Conservation (phyloP, 2,797 vertebrate species). For the Mormyrus hasselquistii region DNA sequence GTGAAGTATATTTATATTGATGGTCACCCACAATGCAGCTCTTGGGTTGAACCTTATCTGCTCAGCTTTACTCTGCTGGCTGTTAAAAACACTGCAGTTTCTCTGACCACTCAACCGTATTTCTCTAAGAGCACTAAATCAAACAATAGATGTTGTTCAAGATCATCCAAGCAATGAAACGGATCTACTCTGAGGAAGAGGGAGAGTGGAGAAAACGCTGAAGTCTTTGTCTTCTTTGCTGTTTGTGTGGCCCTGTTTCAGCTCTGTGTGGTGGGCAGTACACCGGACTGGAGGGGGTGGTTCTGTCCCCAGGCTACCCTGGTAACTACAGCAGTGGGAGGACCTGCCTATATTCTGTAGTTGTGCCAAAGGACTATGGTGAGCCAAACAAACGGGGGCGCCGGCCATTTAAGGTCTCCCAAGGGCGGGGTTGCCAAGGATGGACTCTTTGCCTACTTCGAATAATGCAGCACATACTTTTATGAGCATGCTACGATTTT, state of each 20-base stretch:
- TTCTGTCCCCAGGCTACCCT: constrained; percentile 90
- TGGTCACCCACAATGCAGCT: constrained; percentile 15
- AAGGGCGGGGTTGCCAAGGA: background rate
- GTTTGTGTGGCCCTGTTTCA: constrained; percentile 50
- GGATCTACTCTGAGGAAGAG: constrained; percentile 29
- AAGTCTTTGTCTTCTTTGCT: constrained; percentile 25
- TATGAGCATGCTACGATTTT: constrained; percentile 39
- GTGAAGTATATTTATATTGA: constrained; percentile 21
- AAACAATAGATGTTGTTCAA: constrained; percentile 69
- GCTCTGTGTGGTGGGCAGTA: constrained; percentile 94
- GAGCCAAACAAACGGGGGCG: constrained; percentile 26
- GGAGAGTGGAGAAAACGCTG: background rate
- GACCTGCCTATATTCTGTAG: constrained; percentile 84
- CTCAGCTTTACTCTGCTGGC: constrained; percentile 52
- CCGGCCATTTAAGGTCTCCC: too few species aligned
- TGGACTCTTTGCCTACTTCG: background rate
- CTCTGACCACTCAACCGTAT: constrained; percentile 59
- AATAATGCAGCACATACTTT: constrained; percentile 27
- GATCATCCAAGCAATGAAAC: constrained; percentile 41
- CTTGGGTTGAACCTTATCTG: constrained; percentile 34
- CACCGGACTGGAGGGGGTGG: constrained; percentile 82
- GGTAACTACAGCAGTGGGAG: constrained; percentile 89
- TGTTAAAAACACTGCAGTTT: constrained; percentile 65
- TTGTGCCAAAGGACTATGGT: constrained; percentile 93
- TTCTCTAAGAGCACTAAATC: constrained; percentile 51